Conservation (phyloP, 2,888 invertebrate genomes). For the Microplitis deprimator region DNA sequence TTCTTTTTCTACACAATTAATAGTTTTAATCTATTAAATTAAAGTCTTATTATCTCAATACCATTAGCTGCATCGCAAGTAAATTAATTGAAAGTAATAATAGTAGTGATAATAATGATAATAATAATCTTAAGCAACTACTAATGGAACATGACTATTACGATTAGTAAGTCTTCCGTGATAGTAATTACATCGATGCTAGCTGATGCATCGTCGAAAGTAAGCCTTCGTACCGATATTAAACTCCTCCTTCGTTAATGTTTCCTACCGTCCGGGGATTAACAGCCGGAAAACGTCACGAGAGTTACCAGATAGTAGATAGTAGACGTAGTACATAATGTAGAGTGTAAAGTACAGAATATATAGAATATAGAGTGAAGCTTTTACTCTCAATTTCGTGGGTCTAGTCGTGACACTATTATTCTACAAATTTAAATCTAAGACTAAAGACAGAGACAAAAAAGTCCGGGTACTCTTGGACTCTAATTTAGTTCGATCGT, state of each 20-base stretch:
- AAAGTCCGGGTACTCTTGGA: too few species aligned
- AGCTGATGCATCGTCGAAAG: slow-evolving; percentile 27
- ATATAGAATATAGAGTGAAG: not conserved
- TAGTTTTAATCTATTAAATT: not conserved
- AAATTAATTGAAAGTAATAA: not conserved
- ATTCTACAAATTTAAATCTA: not conserved
- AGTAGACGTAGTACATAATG: not conserved
- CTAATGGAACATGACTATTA: slow-evolving; percentile 5
- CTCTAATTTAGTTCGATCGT: too few species aligned
- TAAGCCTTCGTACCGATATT: slow-evolving; percentile 12
- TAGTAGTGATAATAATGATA: not conserved
- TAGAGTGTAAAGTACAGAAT: not conserved
- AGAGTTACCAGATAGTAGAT: not conserved
- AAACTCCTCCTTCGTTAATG: slow-evolving; percentile 46
- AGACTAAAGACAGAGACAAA: not conserved
- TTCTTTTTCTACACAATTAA: not conserved
- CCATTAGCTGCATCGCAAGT: not conserved
- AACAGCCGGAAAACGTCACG: slow-evolving; percentile 45
- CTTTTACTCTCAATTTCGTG: not conserved
- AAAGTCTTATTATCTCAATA: not conserved
- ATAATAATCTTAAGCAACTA: not conserved
- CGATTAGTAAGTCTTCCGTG: slow-evolving; percentile 7
- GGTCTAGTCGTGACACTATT: not conserved
- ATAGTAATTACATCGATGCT: slow-evolving; percentile 27
- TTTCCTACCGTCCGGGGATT: slow-evolving; percentile 47